Evolutionary conservation across 2,113 vertebrate species (phyloP), one percentile per base, ranked within the genome.

Genomic region (Martes martes): DNA sequence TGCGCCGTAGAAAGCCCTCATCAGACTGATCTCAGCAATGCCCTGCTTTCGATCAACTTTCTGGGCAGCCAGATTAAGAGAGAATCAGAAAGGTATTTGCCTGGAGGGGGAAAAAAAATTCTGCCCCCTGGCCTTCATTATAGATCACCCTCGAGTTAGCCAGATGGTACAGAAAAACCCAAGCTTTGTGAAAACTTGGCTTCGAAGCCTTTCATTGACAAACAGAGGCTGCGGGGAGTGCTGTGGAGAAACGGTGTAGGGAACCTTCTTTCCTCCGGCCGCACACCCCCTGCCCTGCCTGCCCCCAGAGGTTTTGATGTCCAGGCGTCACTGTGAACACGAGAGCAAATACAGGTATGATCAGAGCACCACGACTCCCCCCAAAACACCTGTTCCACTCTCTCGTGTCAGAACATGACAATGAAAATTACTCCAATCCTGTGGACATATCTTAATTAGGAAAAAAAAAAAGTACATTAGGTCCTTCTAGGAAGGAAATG

Each of bases 1-100:
- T 31, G 73, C 1, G 13, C n/a, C 1, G 2, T 13, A 26, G 57
- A 84, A 33, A 3, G 57, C 61, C 73, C 26, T 8, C 2, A 0
- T 90, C 94, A 47, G 88, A 80, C 90, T 84, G 45, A 84, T 88
- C 24, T 76, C 2, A 0, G 74, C 7, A 0, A 45, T 7, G 91
- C 88, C 91, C 93, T 80, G 94, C 79, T 89, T 94, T 74, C 95
- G 50, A 85, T 97, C 93, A 78, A 93, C 92, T 91, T 94, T 95
- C 95, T 69, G 57, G 90, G 96, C 36, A 52, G 80, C 84, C 63
- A 95, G 91, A 85, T 24, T 19, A 89, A 92, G 82, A 93, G 55
- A 18, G 69, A 90, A 88, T 87, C 87, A 63, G 82, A 92, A 76
- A 47, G 74, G 80, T 52, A 92, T 94, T 80, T 94, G 84, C 94